phyloP scores from a whole-genome alignment of 2,888 invertebrate genomes.

The Volucella inflata region DNA sequence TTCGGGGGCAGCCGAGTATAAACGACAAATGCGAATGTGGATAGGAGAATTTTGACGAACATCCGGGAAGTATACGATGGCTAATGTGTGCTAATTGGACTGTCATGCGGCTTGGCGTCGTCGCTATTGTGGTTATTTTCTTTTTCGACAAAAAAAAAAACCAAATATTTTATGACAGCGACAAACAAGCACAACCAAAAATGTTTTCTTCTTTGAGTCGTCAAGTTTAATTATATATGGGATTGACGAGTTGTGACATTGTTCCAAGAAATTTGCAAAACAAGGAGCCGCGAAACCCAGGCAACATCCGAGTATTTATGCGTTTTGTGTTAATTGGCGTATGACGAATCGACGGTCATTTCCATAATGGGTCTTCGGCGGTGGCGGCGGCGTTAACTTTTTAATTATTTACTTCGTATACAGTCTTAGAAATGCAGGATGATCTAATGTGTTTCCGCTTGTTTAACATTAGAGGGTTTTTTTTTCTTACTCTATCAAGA shows the following conservation, averaged over 20 bases:
- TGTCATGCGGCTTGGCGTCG: slow-evolving; percentile 72
- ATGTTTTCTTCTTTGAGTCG: slow-evolving; percentile 51
- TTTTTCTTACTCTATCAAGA: no score
- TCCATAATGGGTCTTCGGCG: slow-evolving; percentile 34
- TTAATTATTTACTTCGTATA: neutral
- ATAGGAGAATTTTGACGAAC: slow-evolving; percentile 41
- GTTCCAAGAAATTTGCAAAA: slow-evolving; percentile 64
- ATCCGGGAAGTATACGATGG: slow-evolving; percentile 71
- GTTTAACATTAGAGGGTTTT: no score
- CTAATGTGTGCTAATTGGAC: slow-evolving; percentile 74
- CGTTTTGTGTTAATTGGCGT: slow-evolving; percentile 67
- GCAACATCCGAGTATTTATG: slow-evolving; percentile 33
- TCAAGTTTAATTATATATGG: slow-evolving; percentile 46
- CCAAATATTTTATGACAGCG: slow-evolving; percentile 23
- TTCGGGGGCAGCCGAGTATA: slow-evolving; percentile 11
- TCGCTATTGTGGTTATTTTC: slow-evolving; percentile 49
- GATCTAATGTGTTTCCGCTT: no score
- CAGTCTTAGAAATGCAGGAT: no score
- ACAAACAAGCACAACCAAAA: slow-evolving; percentile 6
- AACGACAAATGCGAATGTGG: slow-evolving; percentile 8
- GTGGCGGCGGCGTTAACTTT: slow-evolving; percentile 21
- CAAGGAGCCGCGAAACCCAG: slow-evolving; percentile 42
- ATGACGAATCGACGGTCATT: slow-evolving; percentile 64
- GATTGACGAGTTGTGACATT: slow-evolving; percentile 58
- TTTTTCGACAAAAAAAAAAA: slow-evolving; percentile 25